A percentile compares a stretch with the other conserved stretches of the same genome.
Conservation (phyloP, 2,113 vertebrate genomes). For the Steatornis caripensis region DNA sequence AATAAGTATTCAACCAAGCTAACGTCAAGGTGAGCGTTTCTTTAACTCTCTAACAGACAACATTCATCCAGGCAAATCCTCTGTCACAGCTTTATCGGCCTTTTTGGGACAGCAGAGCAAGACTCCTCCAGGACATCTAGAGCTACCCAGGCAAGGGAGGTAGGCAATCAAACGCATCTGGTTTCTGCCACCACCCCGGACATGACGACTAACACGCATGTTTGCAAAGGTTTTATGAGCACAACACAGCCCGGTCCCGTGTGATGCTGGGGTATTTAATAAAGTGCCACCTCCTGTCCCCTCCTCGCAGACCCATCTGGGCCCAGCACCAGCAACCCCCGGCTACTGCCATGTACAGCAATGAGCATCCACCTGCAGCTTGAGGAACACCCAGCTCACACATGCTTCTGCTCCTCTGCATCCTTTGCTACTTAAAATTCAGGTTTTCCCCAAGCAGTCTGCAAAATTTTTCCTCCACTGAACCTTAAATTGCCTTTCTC, state of each 20-base stretch:
- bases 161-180: background rate
- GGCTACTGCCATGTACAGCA: background rate
- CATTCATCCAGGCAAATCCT: background rate
- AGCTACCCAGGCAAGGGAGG: background rate
- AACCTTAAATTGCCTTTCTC: constrained; percentile 21
- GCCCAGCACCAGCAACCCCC: background rate
- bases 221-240: background rate
- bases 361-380: background rate
- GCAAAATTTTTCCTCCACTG: background rate
- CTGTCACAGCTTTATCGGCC: background rate
- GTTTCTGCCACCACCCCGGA: background rate
- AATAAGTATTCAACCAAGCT: background rate
- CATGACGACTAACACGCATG: accelerated
- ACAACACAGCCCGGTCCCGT: background rate
- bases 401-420: background rate
- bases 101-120: background rate
- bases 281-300: accelerated
- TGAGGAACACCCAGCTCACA: background rate
- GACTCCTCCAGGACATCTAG: background rate
- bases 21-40: background rate
- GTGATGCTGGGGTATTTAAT: background rate
- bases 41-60: background rate
- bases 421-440: background rate
- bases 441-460: background rate
- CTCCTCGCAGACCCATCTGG: background rate